These are phyloP conservation scores for Eledona agricola DNA, from an alignment of 2,888 invertebrate genomes.

Conservation along the genomic window DNA sequence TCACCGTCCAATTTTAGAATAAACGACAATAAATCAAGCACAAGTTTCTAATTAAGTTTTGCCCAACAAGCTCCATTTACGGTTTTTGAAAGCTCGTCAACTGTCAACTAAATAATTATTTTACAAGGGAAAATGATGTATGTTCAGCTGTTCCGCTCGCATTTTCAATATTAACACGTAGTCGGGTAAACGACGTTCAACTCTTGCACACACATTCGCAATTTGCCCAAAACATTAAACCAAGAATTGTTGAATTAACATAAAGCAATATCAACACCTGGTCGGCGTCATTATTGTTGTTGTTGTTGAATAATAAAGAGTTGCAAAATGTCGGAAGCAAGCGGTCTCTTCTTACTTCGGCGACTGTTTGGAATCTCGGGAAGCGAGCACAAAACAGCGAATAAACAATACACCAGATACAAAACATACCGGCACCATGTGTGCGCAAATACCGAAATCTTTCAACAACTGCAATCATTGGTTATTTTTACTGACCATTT, in stretches of 20 bases:
- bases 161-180: slow-evolving; percentile 4
- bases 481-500: slow-evolving; percentile 37
- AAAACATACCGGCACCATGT: slow-evolving; percentile 38
- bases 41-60: too few species aligned
- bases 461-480: slow-evolving; percentile 35
- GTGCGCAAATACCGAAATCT: slow-evolving; percentile 39
- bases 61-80: too few species aligned
- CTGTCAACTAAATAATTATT: too few species aligned
- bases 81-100: too few species aligned
- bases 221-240: too few species aligned
- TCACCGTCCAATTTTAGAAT: too few species aligned
- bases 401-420: slow-evolving; percentile 39
- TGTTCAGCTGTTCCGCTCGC: slow-evolving; percentile 14
- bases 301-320: too few species aligned
- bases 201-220: not conserved
- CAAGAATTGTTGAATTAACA: too few species aligned
- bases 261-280: too few species aligned
- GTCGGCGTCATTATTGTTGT: too few species aligned
- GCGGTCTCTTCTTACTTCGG: not conserved
- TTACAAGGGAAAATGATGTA: slow-evolving; percentile 1
- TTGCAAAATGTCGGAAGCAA: not conserved
- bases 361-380: slow-evolving; percentile 1
- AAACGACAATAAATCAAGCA: too few species aligned
- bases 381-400: slow-evolving; percentile 18
- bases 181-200: slow-evolving; percentile 10